phyloP scores from a whole-genome alignment of 2,888 invertebrate species.

The Coelopa pilipes region DNA sequence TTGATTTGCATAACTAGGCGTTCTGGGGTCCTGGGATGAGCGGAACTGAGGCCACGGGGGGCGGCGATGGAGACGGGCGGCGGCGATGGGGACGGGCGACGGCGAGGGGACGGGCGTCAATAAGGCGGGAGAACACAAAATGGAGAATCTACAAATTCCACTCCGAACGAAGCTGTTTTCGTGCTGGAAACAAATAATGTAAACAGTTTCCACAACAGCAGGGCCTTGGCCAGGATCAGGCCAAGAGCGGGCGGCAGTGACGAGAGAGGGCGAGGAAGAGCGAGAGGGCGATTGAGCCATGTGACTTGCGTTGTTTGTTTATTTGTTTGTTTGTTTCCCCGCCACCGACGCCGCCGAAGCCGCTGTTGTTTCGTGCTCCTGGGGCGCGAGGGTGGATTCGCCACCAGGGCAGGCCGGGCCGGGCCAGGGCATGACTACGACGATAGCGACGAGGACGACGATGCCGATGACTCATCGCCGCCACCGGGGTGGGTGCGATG shows the following conservation, averaged over 20 bases:
- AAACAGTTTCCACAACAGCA: background rate
- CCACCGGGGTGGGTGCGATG: constrained; percentile 1
- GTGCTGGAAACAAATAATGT: background rate
- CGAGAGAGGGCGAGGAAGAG: no score
- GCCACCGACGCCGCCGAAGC: no score
- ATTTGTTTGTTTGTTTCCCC: no score
- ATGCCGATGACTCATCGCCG: background rate
- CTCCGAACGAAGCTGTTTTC: constrained; percentile 9
- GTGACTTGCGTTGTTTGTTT: constrained; percentile 1
- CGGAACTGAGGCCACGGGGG: no score
- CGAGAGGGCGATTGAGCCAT: background rate
- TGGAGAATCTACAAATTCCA: background rate
- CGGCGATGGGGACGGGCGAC: background rate
- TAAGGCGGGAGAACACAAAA: constrained; percentile 1
- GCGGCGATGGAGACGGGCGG: background rate
- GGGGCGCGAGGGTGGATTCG: constrained; percentile 6
- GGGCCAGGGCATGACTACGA: no score
- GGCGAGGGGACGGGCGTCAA: background rate
- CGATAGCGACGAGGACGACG: no score
- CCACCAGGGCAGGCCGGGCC: background rate
- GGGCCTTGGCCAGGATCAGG: no score
- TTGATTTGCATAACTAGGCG: constrained; percentile 19
- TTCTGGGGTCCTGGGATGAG: background rate
- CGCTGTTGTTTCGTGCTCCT: no score
- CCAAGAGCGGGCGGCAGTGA: no score